phyloP scores from a whole-genome alignment of 1,140 invertebrate genomes.

The Danaus melanippus region DNA sequence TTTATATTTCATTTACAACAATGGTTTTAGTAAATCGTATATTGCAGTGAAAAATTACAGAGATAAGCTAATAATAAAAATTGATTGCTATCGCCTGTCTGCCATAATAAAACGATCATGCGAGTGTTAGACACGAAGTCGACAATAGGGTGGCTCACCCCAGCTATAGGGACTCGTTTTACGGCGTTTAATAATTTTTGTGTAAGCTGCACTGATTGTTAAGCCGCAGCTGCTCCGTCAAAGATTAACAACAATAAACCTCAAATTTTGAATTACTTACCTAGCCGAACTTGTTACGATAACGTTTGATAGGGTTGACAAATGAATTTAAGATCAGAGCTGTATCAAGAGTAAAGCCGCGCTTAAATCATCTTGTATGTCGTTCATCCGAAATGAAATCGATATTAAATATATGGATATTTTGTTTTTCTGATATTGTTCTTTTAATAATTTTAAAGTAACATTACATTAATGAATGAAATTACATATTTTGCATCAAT shows the following conservation, averaged over 20 bases:
- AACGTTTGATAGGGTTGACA: conserved; percentile 22
- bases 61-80: conserved; percentile 21
- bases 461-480: conserved; percentile 28
- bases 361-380: neutral
- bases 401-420: too few species aligned
- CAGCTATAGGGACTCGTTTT: conserved; percentile 61
- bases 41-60: too few species aligned
- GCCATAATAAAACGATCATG: conserved; percentile 56
- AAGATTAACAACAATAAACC: conserved; percentile 55
- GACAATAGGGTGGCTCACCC: conserved; percentile 63
- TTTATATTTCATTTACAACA: too few species aligned
- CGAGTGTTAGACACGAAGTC: conserved; percentile 51
- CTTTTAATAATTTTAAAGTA: too few species aligned
- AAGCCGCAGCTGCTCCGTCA: conserved; percentile 53
- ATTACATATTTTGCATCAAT: conserved; percentile 40
- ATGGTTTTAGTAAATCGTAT: too few species aligned
- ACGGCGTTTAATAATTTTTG: conserved; percentile 69
- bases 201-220: conserved; percentile 67
- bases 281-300: too few species aligned
- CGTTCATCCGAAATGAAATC: neutral
- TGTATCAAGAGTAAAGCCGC: conserved; percentile 8
- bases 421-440: conserved; percentile 19
- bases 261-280: conserved; percentile 23
- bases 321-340: conserved; percentile 42
- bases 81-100: conserved; percentile 47